A percentile compares a stretch with the other conserved stretches of the same genome.
Conservation (phyloP, 2,797 vertebrate genomes). For the Schizothorax lantsangensis region DNA sequence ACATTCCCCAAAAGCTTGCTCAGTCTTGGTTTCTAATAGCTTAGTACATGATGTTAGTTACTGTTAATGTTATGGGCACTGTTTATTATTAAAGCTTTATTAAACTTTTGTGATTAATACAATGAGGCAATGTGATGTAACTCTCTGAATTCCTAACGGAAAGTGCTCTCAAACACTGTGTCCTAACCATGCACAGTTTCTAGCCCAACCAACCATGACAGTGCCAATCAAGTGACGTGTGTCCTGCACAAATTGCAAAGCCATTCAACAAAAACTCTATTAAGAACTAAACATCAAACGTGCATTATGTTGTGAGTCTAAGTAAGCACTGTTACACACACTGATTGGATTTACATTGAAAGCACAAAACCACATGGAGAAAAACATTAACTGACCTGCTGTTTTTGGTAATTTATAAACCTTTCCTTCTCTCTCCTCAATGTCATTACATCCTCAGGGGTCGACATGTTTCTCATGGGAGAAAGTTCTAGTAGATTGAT, state of each 20-base stretch:
- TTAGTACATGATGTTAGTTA: conserved; percentile 19
- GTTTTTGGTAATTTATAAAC: conserved; percentile 95
- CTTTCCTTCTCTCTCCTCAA: conserved; percentile 95
- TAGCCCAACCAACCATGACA: neutral
- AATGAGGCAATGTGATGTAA: conserved; percentile 45
- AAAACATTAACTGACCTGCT: conserved; percentile 84
- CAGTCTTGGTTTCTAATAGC: conserved; percentile 35
- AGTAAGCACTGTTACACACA: neutral
- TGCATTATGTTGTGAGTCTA: neutral
- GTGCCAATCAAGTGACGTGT: neutral
- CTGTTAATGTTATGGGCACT: neutral
- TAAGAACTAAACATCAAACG: neutral
- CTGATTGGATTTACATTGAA: neutral
- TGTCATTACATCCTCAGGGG: conserved; percentile 94
- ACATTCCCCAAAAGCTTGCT: conserved; percentile 51
- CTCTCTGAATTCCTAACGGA: neutral
- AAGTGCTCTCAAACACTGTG: neutral
- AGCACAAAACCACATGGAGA: neutral
- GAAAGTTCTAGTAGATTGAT: conserved; percentile 88
- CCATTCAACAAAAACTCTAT: neutral
- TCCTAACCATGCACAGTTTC: neutral
- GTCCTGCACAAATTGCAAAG: conserved; percentile 3
- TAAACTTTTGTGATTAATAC: conserved; percentile 45
- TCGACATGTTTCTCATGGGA: conserved; percentile 91
- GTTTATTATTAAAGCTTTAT: conserved; percentile 49